These are phyloP conservation scores for Lycaon pictus DNA, from an alignment of 2,113 vertebrate species.

Conservation along the genomic window DNA sequence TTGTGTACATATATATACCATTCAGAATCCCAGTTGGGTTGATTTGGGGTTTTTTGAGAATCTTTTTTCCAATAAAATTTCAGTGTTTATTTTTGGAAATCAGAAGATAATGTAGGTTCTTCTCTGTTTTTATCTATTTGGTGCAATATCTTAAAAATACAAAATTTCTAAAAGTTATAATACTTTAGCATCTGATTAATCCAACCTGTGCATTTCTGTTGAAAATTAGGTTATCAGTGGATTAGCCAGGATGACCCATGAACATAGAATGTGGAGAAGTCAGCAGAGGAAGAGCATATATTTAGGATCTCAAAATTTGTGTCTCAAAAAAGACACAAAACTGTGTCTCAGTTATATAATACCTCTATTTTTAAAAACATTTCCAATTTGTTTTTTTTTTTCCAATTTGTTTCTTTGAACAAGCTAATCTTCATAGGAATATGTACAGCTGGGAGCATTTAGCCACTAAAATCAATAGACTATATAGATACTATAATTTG, in stretches of 20 bases:
- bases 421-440: neutral
- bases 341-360: neutral
- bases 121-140: neutral
- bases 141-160: neutral
- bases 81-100: constrained; percentile 38
- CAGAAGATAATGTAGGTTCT: neutral
- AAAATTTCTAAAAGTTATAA: neutral
- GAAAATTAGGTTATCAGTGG: neutral
- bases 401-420: constrained; percentile 32
- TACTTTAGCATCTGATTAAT: neutral
- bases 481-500: neutral
- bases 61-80: neutral
- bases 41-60: neutral
- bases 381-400: constrained; percentile 43
- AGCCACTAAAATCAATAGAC: neutral
- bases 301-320: neutral
- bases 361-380: constrained; percentile 8
- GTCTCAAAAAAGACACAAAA: neutral
- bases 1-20: neutral
- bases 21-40: neutral
- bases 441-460: neutral
- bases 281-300: neutral
- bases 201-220: neutral
- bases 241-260: neutral
- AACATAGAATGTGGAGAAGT: neutral